phyloP scores from a whole-genome alignment of 2,797 vertebrate genomes.

The Lerista edwardsae region DNA sequence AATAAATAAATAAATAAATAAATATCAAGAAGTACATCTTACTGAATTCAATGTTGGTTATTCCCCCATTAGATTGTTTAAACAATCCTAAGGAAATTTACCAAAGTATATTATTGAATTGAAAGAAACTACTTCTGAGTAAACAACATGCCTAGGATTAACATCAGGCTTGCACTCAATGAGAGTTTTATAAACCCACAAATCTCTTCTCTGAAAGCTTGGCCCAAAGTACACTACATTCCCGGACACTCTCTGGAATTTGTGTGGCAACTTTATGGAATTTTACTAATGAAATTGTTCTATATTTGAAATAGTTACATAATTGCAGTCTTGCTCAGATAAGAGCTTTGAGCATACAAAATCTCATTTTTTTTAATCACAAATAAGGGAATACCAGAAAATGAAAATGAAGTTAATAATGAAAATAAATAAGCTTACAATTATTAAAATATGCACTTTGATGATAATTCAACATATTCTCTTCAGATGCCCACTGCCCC shows the following conservation, averaged over 20 bases:
- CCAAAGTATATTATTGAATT: background rate
- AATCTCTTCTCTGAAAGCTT: background rate
- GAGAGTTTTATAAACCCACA: background rate
- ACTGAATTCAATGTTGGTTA: background rate
- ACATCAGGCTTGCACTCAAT: background rate
- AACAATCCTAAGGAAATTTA: no score
- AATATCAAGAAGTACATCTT: background rate
- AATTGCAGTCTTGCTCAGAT: background rate
- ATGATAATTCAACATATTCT: background rate
- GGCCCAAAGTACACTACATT: background rate
- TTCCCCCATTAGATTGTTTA: background rate
- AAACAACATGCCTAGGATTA: background rate
- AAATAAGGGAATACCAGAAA: background rate
- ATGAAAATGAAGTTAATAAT: background rate
- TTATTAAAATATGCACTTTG: background rate
- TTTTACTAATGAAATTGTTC: background rate
- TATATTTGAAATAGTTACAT: background rate
- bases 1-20: no score
- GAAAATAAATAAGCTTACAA: background rate
- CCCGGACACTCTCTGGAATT: background rate
- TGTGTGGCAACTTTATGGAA: background rate
- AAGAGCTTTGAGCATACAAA: background rate
- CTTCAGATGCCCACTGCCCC: background rate
- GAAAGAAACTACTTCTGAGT: background rate
- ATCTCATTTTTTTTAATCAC: background rate